A percentile compares a stretch with the other conserved stretches of the same genome.
Evolutionary conservation across 1,140 invertebrate genomes (phyloP).

Genomic region (Micrasema longulum): DNA sequence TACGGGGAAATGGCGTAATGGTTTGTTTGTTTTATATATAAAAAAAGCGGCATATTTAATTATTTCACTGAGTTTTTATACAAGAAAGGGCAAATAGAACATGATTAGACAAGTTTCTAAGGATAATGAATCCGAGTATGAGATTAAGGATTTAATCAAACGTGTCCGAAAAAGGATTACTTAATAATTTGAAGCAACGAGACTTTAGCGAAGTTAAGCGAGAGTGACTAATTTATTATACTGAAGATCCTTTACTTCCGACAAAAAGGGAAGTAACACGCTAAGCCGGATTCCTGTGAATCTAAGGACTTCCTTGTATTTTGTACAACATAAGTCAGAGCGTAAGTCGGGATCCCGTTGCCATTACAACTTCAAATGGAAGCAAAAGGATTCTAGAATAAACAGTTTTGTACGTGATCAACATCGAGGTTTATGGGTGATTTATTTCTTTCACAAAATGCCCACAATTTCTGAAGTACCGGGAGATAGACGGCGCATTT

Average conservation of each 20-base stretch:
- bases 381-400: no score
- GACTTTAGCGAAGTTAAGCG: slow-evolving; percentile 12
- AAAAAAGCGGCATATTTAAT: no score
- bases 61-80: no score
- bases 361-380: slow-evolving; percentile 1
- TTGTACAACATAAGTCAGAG: slow-evolving; percentile 14
- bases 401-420: no score
- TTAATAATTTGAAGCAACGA: slow-evolving; percentile 28
- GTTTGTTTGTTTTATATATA: no score
- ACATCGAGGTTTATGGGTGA: no score
- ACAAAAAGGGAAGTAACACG: background rate
- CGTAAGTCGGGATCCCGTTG: background rate
- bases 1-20: no score
- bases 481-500: no score
- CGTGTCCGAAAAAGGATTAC: slow-evolving; percentile 22
- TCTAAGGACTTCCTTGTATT: slow-evolving; percentile 24
- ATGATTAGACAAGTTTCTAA: no score
- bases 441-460: no score
- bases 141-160: slow-evolving; percentile 15
- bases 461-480: no score
- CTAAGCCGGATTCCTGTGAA: slow-evolving; percentile 18
- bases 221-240: slow-evolving; percentile 19
- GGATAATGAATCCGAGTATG: slow-evolving; percentile 7
- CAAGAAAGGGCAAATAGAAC: no score
- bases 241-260: slow-evolving; percentile 19